Conservation (phyloP, 2,797 vertebrate species). For the Syngnathus acus region DNA sequence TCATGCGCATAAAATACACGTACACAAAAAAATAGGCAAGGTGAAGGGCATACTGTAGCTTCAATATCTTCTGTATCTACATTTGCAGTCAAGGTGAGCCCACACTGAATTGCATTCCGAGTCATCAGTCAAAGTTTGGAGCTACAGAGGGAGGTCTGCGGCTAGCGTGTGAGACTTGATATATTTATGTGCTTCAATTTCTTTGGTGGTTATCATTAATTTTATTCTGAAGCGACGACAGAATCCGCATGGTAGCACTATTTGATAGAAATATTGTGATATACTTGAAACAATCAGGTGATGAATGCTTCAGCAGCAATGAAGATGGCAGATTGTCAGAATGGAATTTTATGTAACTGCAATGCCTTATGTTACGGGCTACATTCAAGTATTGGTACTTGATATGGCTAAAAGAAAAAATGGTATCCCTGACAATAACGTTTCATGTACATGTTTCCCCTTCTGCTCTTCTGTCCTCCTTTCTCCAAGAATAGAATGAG, state of each 20-base stretch:
- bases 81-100: conserved; percentile 6
- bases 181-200: conserved; percentile 28
- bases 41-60: conserved; percentile 3
- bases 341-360: too few species aligned
- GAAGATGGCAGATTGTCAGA: too few species aligned
- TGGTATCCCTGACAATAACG: too few species aligned
- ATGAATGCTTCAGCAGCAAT: too few species aligned
- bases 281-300: background rate
- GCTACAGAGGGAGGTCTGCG: conserved; percentile 22
- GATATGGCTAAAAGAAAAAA: background rate
- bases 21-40: background rate
- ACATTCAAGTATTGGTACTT: background rate
- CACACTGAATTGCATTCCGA: conserved; percentile 13
- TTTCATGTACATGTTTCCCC: background rate
- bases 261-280: background rate
- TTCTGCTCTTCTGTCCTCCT: background rate
- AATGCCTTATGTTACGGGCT: too few species aligned
- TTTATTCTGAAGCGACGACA: conserved; percentile 29
- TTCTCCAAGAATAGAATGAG: conserved; percentile 22
- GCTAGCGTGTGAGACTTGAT: conserved; percentile 24
- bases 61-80: background rate
- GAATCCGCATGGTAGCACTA: background rate
- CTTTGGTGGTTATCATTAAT: conserved; percentile 49
- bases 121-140: conserved; percentile 39
- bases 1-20: background rate